These are phyloP conservation scores for Lathamus discolor DNA, from an alignment of 2,113 vertebrate species.

Conservation along the genomic window DNA sequence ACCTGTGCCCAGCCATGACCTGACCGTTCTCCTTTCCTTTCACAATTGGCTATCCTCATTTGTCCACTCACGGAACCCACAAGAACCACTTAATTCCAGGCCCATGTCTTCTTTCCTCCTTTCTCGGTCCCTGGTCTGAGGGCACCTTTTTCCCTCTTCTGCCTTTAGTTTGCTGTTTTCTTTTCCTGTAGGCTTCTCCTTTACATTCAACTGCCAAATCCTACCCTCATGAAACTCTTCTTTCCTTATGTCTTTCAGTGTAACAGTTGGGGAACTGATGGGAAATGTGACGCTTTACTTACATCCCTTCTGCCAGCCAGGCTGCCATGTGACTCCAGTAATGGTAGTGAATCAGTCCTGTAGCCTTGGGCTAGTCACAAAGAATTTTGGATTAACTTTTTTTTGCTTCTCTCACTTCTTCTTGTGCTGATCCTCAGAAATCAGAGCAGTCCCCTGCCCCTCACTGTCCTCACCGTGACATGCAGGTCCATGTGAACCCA, in stretches of 20 bases:
- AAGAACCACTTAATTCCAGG: background rate
- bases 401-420: background rate
- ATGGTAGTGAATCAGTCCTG: background rate
- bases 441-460: background rate
- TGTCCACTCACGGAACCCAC: fast-evolving
- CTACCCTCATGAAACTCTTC: background rate
- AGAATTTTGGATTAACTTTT: conserved; percentile 22
- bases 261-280: conserved; percentile 27
- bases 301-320: conserved; percentile 27
- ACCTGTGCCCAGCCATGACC: background rate
- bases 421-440: background rate
- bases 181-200: background rate
- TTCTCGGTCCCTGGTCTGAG: background rate
- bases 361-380: background rate
- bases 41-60: background rate
- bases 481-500: background rate
- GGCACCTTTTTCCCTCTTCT: background rate
- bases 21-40: background rate
- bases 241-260: conserved; percentile 16
- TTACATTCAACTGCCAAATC: background rate
- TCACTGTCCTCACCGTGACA: background rate
- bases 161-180: background rate
- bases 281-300: conserved; percentile 25
- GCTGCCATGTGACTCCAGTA: conserved; percentile 8
- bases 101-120: background rate